Evolutionary conservation across 1,140 invertebrate species (phyloP), one percentile per base, ranked within the genome.

Genomic region (Atta cephalotes): DNA sequence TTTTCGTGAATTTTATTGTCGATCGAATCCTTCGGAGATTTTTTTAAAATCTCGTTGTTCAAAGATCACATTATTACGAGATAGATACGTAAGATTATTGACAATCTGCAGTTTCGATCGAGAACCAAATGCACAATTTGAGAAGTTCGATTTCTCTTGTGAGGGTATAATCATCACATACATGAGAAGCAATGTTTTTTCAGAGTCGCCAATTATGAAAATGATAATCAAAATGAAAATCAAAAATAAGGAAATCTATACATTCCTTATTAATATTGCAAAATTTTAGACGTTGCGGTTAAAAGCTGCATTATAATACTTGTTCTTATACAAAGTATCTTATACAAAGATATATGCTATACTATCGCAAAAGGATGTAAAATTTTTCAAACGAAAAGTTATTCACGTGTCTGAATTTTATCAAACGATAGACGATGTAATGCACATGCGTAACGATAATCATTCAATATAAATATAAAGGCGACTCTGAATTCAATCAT

Each of bases 191-290:
- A 25, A 45, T 84, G 49, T 63, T 76, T 7, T 74, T 84, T 62
- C 58, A 62, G 70, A 10, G 56, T 84, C 63, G 56, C 39, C 39
- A 58, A 62, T 84, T 62, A 74, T 49, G 7, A 62, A 84, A 62
- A 76, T 84, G 9, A 84, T 60, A 84, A 84, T 76, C 56, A 84
- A 84, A 84, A 14, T 25, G 56, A 84, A 16, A 84, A 84, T 84
- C 80, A 84, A 84, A 84, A 72, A 2, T n/a, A 39, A 84, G 49
- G 63, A 82, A 12, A 60, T 39, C 68, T 62, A 74, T 51, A 84
- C 60, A 71, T 62, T 84, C 35, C 70, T 84, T 62, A 74, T 62
- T 62, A 60, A 60, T 76, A 74, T 84, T 84, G 25, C 25, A 1
- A 74, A 51, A 76, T 16, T 82, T 71, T 72, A 58, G 25, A 81